Conservation (phyloP, 2,113 vertebrate genomes). For the Todiramphus chloris region DNA sequence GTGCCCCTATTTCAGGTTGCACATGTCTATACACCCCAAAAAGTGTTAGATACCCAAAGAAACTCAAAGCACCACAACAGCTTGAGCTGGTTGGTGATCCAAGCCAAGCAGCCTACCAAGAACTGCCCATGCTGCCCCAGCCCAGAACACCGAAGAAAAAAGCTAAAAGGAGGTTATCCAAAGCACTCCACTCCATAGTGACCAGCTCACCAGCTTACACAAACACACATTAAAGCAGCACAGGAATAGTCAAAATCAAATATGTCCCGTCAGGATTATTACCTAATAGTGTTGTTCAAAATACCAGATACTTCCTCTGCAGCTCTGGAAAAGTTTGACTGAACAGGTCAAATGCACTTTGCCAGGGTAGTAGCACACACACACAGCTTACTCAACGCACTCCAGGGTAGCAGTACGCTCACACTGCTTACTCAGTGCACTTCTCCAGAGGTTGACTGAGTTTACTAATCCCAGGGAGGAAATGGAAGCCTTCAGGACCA, state of each 20-base stretch:
- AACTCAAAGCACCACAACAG: not conserved
- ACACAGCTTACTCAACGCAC: accelerated
- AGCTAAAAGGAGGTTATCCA: not conserved
- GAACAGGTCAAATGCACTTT: not conserved
- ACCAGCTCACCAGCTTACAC: not conserved
- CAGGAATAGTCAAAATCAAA: not conserved
- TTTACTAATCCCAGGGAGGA: not conserved
- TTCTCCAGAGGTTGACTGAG: not conserved
- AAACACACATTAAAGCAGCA: not conserved
- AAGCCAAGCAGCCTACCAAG: not conserved
- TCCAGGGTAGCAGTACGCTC: not conserved
- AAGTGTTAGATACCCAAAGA: not conserved
- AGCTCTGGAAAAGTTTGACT: not conserved
- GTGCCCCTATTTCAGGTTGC: not conserved
- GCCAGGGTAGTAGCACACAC: not conserved
- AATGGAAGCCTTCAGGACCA: not conserved
- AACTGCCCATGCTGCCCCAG: not conserved
- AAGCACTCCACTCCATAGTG: not conserved
- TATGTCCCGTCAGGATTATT: not conserved
- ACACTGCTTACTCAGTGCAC: accelerated
- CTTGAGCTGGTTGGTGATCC: accelerated
- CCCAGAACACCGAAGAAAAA: not conserved
- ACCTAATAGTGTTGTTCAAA: not conserved
- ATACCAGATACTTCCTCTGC: not conserved
- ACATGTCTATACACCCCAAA: not conserved